Evolutionary conservation across 2,888 invertebrate species (phyloP), one percentile per base, ranked within the genome.

Genomic region (Aradus depressus): DNA sequence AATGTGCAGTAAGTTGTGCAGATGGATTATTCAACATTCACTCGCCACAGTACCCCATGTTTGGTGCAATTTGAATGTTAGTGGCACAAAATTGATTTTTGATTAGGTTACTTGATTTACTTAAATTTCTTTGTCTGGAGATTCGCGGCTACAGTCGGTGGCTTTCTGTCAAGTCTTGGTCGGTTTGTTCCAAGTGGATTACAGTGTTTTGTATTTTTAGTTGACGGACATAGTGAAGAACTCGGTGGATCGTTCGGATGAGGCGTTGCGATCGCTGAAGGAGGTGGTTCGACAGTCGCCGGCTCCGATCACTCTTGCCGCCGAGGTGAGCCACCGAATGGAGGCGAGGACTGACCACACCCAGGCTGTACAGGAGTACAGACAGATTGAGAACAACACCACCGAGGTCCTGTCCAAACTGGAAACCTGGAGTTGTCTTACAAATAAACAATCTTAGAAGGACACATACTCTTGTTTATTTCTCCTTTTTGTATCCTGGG

Each of bases 241-340:
- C 34, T 67, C 66, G 53, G 64, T 62, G 10, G 60, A 56, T 2
- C 55, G 59, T 22, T 61, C 68, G 43, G 65, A 70, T 56, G 60
- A 64, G 39, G 64, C 66, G 43, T 59, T 69, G 57, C 59, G 61
- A 42, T 60, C 64, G 52, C 50, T 69, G 34, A 62, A 64, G 52
- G 63, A 66, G 56, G 59, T 65, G 8, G 54, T 58, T 50, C 62
- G 59, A 22, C 47, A 57, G 35, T 60, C 58, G 18, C 49, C 54
- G 8, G 55, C 58, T 12, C 12, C 28, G 8, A 10, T 12, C 8
- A 50, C 60, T 58, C 8, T 28, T 8, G 28, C 8, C 12, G 28
- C 8, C 8, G 8, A 8, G 28, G 8, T 12, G 8, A 10, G 28
- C 28, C 28, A 28, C 8, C 8, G 8, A 28, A 28, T 35, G 10